Percentiles rank a stretch among this genome's conserved stretches.
Conservation (phyloP, 2,888 invertebrate species). For the Trissoscelio sp. region DNA sequence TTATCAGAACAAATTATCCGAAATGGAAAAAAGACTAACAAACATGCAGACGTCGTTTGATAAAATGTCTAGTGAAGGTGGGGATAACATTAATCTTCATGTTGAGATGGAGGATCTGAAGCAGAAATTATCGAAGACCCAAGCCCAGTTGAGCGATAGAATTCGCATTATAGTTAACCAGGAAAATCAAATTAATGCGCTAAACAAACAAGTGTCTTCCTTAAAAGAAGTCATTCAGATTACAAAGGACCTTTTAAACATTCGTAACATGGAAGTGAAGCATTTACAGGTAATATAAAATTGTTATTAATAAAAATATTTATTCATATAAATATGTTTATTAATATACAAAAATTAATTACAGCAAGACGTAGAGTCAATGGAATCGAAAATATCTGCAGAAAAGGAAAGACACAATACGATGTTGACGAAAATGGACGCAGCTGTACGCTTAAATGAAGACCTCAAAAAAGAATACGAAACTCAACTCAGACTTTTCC, state of each 20-base stretch:
- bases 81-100: slow-evolving; percentile 70
- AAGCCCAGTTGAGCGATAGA: slow-evolving; percentile 77
- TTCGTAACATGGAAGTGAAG: slow-evolving; percentile 91
- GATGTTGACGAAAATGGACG: slow-evolving; percentile 88
- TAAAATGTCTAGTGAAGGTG: slow-evolving; percentile 59
- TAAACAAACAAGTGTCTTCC: slow-evolving; percentile 89
- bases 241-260: slow-evolving; percentile 91
- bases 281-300: slow-evolving; percentile 90
- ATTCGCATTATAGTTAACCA: slow-evolving; percentile 85
- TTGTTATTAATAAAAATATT: too few relatives aligned
- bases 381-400: slow-evolving; percentile 88
- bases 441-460: slow-evolving; percentile 89
- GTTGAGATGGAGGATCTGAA: slow-evolving; percentile 77
- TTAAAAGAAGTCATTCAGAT: slow-evolving; percentile 92
- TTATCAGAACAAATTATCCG: slow-evolving; percentile 75
- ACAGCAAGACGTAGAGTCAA: slow-evolving; percentile 87
- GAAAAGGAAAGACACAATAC: slow-evolving; percentile 89
- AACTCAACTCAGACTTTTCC: slow-evolving; percentile 89
- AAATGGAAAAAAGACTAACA: slow-evolving; percentile 75
- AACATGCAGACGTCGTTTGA: slow-evolving; percentile 73
- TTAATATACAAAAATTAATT: too few relatives aligned
- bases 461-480: slow-evolving; percentile 91
- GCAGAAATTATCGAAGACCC: slow-evolving; percentile 74
- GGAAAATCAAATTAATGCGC: slow-evolving; percentile 90
- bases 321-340: too few relatives aligned